phyloP scores from a whole-genome alignment of 2,113 vertebrate species.

The Podarcis raffonei region DNA sequence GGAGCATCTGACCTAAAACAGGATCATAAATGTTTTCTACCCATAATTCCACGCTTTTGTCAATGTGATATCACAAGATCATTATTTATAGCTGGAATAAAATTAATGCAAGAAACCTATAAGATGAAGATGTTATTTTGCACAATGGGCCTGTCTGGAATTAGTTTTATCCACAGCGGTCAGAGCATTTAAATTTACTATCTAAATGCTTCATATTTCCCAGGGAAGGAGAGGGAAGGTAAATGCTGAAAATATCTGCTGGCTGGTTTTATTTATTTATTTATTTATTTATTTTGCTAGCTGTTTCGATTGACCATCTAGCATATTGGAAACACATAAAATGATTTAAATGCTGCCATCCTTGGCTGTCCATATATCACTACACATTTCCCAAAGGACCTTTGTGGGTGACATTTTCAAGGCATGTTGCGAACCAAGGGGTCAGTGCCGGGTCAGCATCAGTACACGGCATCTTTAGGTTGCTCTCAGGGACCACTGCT shows the following conservation, averaged over 20 bases:
- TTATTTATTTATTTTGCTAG: neutral
- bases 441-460: neutral
- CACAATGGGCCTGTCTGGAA: slow-evolving; percentile 15
- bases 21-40: slow-evolving; percentile 7
- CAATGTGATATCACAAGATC: neutral
- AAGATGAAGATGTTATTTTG: slow-evolving; percentile 21
- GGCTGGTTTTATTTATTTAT: slow-evolving; percentile 28
- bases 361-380: neutral
- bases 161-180: slow-evolving; percentile 38
- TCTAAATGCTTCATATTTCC: slow-evolving; percentile 29
- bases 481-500: neutral
- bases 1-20: slow-evolving; percentile 1
- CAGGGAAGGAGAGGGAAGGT: neutral
- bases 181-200: slow-evolving; percentile 23
- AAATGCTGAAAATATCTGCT: slow-evolving; percentile 17
- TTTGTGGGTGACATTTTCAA: neutral
- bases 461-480: neutral
- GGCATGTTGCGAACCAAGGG: neutral
- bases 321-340: slow-evolving; percentile 32
- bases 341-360: slow-evolving; percentile 11
- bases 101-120: slow-evolving; percentile 33
- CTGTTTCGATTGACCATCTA: slow-evolving; percentile 2
- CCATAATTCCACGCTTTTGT: slow-evolving; percentile 48
- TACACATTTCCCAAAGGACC: neutral
- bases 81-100: slow-evolving; percentile 60